Percentiles rank a stretch among this genome's conserved stretches.
Evolutionary conservation across 2,888 invertebrate species (phyloP).

Genomic region (Eristalis tenax): DNA sequence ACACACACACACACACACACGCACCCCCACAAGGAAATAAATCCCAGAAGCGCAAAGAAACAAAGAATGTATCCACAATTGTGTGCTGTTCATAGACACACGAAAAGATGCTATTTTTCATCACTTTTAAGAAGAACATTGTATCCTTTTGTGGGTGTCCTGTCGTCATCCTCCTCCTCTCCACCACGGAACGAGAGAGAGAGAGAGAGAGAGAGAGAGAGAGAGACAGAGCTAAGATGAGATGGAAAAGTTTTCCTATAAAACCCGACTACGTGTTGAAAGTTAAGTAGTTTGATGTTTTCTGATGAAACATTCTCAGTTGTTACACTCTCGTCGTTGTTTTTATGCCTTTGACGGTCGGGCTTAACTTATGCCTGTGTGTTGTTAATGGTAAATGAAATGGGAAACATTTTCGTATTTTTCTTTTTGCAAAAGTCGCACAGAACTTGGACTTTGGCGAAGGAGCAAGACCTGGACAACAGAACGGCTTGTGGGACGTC

Average conservation of each 20-base stretch:
- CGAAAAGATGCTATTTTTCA: constrained; percentile 1
- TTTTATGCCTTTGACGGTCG: background rate
- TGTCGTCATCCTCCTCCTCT: background rate
- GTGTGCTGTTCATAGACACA: background rate
- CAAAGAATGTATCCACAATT: background rate
- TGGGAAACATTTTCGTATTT: background rate
- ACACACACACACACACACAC: background rate
- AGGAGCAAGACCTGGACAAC: too few species aligned
- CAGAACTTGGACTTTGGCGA: too few species aligned
- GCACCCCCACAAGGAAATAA: background rate
- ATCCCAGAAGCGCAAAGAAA: background rate
- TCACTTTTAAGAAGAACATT: background rate
- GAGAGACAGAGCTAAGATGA: background rate
- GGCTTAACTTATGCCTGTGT: background rate
- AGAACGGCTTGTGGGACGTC: too few species aligned
- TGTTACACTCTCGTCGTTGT: background rate
- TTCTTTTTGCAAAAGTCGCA: background rate
- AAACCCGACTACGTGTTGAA: background rate
- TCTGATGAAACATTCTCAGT: background rate
- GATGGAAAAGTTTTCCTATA: background rate
- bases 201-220: background rate
- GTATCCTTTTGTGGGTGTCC: background rate
- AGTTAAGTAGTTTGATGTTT: background rate
- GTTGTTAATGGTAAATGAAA: background rate
- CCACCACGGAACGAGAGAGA: too few species aligned